Conservation (phyloP, 2,797 vertebrate species). For the Sciaenops ocellatus region DNA sequence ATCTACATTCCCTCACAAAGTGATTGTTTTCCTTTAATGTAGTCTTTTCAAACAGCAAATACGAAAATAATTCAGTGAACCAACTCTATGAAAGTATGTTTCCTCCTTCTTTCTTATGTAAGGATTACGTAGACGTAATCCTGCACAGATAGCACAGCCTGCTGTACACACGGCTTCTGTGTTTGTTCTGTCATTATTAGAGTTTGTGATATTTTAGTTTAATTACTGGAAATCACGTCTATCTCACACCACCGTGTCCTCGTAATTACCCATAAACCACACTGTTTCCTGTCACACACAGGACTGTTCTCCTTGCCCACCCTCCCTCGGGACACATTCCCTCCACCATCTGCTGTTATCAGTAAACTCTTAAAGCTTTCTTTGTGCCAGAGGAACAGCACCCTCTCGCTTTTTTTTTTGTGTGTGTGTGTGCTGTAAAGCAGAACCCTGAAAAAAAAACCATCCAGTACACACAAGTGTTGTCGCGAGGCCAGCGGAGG, state of each 20-base stretch:
- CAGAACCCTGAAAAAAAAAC: constrained; percentile 25
- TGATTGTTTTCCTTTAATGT: constrained; percentile 44
- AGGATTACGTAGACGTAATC: too few relatives aligned
- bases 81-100: constrained; percentile 15
- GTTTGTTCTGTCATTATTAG: constrained; percentile 15
- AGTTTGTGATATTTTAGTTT: constrained; percentile 37
- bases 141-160: neutral
- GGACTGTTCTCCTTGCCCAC: constrained; percentile 32
- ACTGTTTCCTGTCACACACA: constrained; percentile 39
- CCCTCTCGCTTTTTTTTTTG: neutral
- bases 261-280: constrained; percentile 50
- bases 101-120: neutral
- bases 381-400: constrained; percentile 30
- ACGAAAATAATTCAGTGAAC: constrained; percentile 16
- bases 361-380: constrained; percentile 53
- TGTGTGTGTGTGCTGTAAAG: constrained; percentile 19
- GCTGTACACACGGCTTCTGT: neutral
- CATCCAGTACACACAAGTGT: constrained; percentile 9
- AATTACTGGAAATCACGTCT: constrained; percentile 46
- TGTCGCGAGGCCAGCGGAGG: constrained; percentile 1
- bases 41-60: constrained; percentile 17
- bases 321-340: constrained; percentile 34
- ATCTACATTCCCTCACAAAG: constrained; percentile 29
- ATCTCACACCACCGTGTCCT: constrained; percentile 18
- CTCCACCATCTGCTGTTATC: constrained; percentile 64